Conservation (phyloP, 2,797 vertebrate species). For the Myotis findleyi region DNA sequence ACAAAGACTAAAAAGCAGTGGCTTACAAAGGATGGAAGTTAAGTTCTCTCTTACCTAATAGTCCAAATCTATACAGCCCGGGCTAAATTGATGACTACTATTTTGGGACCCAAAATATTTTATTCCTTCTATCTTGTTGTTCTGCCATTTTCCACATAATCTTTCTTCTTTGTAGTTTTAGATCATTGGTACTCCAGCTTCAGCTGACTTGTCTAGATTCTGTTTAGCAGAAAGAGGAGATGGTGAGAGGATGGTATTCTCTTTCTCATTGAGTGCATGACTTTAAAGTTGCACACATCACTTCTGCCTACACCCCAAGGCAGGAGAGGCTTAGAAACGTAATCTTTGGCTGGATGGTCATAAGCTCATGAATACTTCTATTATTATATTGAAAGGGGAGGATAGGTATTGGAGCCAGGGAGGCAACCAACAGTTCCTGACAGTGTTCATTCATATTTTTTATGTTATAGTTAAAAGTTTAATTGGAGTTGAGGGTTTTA, state of each 20-base stretch:
- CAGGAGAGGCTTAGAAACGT: neutral
- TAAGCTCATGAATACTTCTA: neutral
- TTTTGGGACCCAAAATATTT: neutral
- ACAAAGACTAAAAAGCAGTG: neutral
- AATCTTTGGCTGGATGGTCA: neutral
- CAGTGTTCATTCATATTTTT: neutral
- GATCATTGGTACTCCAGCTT: neutral
- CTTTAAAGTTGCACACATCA: neutral
- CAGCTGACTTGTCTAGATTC: neutral
- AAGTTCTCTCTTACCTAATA: neutral
- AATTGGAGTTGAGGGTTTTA: neutral
- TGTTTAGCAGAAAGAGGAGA: neutral
- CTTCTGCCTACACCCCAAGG: neutral
- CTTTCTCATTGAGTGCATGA: neutral
- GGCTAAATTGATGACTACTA: neutral
- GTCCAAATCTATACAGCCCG: neutral
- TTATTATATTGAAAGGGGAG: neutral
- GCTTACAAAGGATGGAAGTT: neutral
- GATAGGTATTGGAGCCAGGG: neutral
- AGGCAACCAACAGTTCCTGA: neutral
- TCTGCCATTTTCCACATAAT: neutral
- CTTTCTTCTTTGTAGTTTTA: conserved; percentile 12
- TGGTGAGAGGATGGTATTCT: neutral
- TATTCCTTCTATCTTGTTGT: neutral
- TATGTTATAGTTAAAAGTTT: neutral